phyloP scores from a whole-genome alignment of 2,113 vertebrate species.

The Strix uralensis region DNA sequence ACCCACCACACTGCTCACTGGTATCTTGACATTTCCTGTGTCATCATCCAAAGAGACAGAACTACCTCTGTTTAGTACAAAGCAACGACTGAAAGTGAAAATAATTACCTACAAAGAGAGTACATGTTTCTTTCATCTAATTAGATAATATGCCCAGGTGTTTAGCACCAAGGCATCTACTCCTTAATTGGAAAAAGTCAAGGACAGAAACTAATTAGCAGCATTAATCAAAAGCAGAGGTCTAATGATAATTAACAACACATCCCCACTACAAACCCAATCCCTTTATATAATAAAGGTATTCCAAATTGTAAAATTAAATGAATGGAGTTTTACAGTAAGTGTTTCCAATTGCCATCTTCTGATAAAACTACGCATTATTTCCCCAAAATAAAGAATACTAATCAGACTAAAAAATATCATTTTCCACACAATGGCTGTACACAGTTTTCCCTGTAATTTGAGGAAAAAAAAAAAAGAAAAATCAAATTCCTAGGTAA shows the following conservation, averaged over 20 bases:
- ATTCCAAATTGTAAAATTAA: not conserved
- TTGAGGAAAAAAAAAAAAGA: not conserved
- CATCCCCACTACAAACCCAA: slow-evolving; percentile 11
- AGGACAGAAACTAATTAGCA: slow-evolving; percentile 74
- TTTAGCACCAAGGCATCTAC: slow-evolving; percentile 55
- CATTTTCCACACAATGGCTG: not conserved
- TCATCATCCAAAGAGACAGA: not conserved
- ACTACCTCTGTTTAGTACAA: not conserved
- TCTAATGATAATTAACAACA: slow-evolving; percentile 71
- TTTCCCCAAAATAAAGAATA: not conserved
- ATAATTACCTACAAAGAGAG: slow-evolving; percentile 55
- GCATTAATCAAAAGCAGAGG: slow-evolving; percentile 73
- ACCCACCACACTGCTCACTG: too few species aligned
- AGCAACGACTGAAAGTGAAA: slow-evolving; percentile 32
- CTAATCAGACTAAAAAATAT: not conserved
- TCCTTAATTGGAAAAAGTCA: slow-evolving; percentile 77
- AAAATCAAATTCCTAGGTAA: not conserved
- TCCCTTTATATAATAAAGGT: slow-evolving; percentile 4
- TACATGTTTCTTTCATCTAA: slow-evolving; percentile 55
- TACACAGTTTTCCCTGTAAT: not conserved
- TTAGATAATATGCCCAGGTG: slow-evolving; percentile 74
- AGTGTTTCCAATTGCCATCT: not conserved
- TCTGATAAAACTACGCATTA: not conserved
- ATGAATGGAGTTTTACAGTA: not conserved
- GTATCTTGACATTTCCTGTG: not conserved